phyloP scores from a whole-genome alignment of 2,888 invertebrate genomes.

The Oxycera nigricornis region DNA sequence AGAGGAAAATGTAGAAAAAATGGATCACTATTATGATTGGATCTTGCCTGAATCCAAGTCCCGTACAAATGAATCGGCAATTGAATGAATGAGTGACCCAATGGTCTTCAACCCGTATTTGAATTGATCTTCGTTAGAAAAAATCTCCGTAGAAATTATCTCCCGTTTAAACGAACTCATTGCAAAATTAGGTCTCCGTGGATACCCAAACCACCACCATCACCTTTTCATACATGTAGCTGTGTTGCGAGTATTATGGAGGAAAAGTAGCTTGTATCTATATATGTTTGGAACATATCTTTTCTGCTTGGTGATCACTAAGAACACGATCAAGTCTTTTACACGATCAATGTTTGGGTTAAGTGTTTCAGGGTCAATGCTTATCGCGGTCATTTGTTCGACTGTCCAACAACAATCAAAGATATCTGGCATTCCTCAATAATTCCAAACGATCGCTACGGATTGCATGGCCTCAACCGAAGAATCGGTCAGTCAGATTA shows the following conservation, averaged over 20 bases:
- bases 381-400: neutral
- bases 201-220: too few species aligned
- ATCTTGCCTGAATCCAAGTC: neutral
- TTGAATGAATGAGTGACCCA: constrained; percentile 5
- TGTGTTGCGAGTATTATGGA: neutral
- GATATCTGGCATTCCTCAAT: too few species aligned
- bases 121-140: neutral
- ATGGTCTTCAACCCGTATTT: neutral
- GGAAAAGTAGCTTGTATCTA: neutral
- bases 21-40: constrained; percentile 2
- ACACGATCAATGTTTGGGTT: neutral
- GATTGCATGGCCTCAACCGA: neutral
- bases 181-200: constrained; percentile 12
- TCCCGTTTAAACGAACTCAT: neutral
- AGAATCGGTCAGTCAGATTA: neutral
- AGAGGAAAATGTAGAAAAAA: neutral
- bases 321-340: neutral
- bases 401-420: too few species aligned
- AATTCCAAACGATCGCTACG: neutral
- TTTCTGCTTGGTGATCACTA: neutral
- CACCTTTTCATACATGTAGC: too few species aligned
- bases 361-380: constrained; percentile 26
- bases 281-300: neutral
- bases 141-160: neutral
- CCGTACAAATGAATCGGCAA: constrained; percentile 3